phyloP scores from a whole-genome alignment of 2,888 invertebrate species.

The Orthosia gracilis region DNA sequence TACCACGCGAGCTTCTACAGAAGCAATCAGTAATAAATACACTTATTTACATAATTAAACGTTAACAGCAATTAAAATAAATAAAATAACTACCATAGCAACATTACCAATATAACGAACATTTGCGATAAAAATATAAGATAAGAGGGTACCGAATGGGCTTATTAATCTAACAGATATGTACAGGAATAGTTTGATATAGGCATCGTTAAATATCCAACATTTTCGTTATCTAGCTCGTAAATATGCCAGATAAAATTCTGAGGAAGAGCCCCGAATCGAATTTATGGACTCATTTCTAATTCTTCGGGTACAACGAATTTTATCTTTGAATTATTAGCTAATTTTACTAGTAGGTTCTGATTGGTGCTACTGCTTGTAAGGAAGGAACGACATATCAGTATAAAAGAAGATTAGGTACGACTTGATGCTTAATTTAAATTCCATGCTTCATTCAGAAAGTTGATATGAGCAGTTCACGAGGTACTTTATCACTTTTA shows the following conservation, averaged over 20 bases:
- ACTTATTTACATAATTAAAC: constrained; percentile 54
- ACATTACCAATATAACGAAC: constrained; percentile 38
- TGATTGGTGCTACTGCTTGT: constrained; percentile 17
- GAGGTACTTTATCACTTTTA: constrained; percentile 5
- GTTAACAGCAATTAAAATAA: constrained; percentile 55
- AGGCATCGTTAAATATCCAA: constrained; percentile 74
- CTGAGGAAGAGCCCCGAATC: constrained; percentile 67
- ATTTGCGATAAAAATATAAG: constrained; percentile 59
- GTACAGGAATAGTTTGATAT: constrained; percentile 66
- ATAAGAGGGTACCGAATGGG: constrained; percentile 57
- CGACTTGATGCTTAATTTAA: constrained; percentile 7
- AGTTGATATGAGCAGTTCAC: constrained; percentile 5
- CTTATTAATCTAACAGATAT: constrained; percentile 64
- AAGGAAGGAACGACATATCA: constrained; percentile 1
- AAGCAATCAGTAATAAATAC: constrained; percentile 52
- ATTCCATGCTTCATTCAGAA: constrained; percentile 12
- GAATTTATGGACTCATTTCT: constrained; percentile 78
- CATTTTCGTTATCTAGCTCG: constrained; percentile 75
- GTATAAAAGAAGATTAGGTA: constrained; percentile 11
- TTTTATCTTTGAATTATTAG: constrained; percentile 71
- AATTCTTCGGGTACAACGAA: constrained; percentile 75
- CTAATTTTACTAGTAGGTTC: constrained; percentile 44
- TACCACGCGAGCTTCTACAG: constrained; percentile 46
- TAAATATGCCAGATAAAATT: constrained; percentile 79
- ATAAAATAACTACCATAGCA: constrained; percentile 38